Evolutionary conservation across 2,888 invertebrate genomes (phyloP), one percentile per base, ranked within the genome.

Genomic region (Spodoptera picta): DNA sequence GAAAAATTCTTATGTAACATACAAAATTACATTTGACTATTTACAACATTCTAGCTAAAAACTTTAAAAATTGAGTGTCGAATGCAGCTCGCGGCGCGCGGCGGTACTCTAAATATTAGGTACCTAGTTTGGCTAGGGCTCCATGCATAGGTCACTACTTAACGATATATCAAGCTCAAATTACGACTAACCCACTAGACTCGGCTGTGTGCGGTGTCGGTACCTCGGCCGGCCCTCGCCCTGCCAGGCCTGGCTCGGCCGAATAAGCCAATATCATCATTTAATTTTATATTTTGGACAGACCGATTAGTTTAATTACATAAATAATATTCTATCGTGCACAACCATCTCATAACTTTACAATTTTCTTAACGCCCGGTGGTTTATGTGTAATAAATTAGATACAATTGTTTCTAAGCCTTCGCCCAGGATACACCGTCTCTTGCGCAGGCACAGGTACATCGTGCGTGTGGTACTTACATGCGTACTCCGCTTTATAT

Each of bases 21-120:
- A 94, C 90, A 93, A 94, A 93, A 93, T 92, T 93, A 93, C 92
- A 87, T 89, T 88, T 90, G 88, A 90, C 91, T 93, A 93, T 93
- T 79, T 93, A 94, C 94, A 94, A 90, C 89, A 85, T 88, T 89
- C 90, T 94, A 93, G 90, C 92, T 90, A 92, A 88, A 85, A 85
- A 77, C 81, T 84, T 84, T 83, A 87, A 86, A 86, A 86, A 87
- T 86, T 82, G 82, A 85, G 83, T 88, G 81, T 86, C 77, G 84
- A 85, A 86, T 87, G 84, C 83, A 83, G 85, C 85, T 84, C 82
- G 82, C 80, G 27, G 27, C 27, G 27, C 82, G 82, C 80, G 81
- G 82, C 80, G 87, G 88, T 89, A 89, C 88, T 82, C 88, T 91
- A 91, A 87, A 86, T 86, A 83, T 87, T 87, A 88, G 87, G 88